A percentile compares a stretch with the other conserved stretches of the same genome.
Evolutionary conservation across 1,140 invertebrate species (phyloP).

Genomic region (Pachypsylla venusta): DNA sequence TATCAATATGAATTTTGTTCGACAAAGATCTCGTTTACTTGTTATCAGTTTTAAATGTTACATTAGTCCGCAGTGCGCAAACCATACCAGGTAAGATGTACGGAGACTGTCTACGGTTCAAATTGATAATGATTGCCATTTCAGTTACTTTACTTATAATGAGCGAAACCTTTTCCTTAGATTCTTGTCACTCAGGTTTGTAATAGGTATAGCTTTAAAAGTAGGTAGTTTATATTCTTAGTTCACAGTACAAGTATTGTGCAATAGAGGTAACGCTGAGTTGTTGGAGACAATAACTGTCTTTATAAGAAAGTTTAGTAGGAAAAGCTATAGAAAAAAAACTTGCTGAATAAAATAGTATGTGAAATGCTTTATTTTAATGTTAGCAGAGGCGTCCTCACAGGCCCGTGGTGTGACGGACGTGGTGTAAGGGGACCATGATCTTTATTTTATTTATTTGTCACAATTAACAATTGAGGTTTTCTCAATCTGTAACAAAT

Average conservation of each 20-base stretch:
- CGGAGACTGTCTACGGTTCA: not conserved
- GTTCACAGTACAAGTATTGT: not conserved
- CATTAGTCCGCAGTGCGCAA: not conserved
- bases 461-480: too few species aligned
- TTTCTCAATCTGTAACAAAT: too few species aligned
- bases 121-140: not conserved
- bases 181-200: not conserved
- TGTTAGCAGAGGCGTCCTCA: too few species aligned
- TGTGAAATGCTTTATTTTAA: too few species aligned
- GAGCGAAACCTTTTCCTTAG: not conserved
- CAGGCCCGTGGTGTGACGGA: too few species aligned
- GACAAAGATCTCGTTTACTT: not conserved
- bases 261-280: too few species aligned
- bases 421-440: too few species aligned
- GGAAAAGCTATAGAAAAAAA: too few species aligned
- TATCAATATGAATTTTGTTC: not conserved
- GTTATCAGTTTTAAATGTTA: constrained; percentile 5
- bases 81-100: not conserved
- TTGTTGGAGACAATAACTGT: too few species aligned
- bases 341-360: too few species aligned
- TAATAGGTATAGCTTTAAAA: not conserved
- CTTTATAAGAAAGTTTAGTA: too few species aligned
- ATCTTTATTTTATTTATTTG: too few species aligned
- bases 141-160: not conserved
- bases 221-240: not conserved